A percentile compares a stretch with the other conserved stretches of the same genome.
phyloP scores from a whole-genome alignment of 2,797 vertebrate species.

The Zalophus californianus region DNA sequence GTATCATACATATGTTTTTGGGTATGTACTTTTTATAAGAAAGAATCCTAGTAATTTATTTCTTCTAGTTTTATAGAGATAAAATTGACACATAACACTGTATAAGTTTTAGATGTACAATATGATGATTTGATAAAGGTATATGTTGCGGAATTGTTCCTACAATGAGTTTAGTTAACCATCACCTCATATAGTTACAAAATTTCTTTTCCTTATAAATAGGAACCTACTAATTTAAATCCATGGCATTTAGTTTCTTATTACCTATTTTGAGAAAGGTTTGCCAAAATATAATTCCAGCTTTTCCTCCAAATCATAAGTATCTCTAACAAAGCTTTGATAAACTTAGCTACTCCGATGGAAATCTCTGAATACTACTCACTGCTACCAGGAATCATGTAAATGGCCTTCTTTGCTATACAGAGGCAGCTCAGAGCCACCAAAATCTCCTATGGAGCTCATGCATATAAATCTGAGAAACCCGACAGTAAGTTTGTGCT shows the following conservation, averaged over 20 bases:
- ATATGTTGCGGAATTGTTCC: background rate
- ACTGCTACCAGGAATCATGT: background rate
- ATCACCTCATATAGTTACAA: background rate
- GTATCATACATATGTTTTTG: background rate
- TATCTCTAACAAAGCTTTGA: background rate
- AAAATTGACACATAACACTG: background rate
- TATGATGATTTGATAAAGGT: background rate
- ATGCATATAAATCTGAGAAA: background rate
- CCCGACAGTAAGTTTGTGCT: background rate
- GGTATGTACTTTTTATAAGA: constrained; percentile 13
- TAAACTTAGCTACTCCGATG: background rate
- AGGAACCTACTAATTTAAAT: constrained; percentile 11
- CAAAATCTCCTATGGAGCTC: background rate
- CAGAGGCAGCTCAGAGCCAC: background rate
- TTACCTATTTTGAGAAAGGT: background rate
- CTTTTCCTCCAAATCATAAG: background rate
- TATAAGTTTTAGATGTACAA: background rate
- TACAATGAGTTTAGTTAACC: background rate
- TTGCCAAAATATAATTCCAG: background rate
- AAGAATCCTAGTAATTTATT: background rate
- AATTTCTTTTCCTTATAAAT: background rate
- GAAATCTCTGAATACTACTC: background rate
- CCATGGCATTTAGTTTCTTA: background rate
- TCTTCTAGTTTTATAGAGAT: background rate
- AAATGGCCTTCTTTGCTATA: background rate